Base-by-base conservation (phyloP, 2,113 vertebrate species). In the Neodon shergylaensis region DNA sequence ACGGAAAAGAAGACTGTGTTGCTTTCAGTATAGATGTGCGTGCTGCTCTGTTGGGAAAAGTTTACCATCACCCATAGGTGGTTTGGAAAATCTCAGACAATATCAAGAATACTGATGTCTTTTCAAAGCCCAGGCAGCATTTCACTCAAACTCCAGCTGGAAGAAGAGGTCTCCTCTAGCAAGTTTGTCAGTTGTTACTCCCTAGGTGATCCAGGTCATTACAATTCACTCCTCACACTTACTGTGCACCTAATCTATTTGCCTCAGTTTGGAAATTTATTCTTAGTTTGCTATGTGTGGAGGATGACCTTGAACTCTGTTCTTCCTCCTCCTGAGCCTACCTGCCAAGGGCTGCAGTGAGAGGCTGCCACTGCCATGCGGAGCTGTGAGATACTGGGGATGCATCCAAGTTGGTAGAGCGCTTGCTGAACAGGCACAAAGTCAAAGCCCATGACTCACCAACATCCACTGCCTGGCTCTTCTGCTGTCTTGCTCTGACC, bases 261-360 rank as follows among this genome's bases (percentile, higher is more conserved):
- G 68, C 22, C 52, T 93, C 88, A 73, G 36, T 70, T 94, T 92
- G 24, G 26, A 26, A 91, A 86, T 26, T 94, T 88, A 85, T 49
- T 88, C 42, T 94, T 84, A 44, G 31, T 65, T 66, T 66, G 39
- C n/a, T 66, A 12, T 7, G 28, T 28, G 2, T 66, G 16, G 26
- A 44, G 2, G 26, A 47, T 47, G 16, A 66, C 39, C 28, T 65
- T 11, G 14, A 44, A 31, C 61, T 84, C 42, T 44, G 16, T 65
- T 21, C 82, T 6, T 65, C 28, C 47, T 78, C 76, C 58, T 84
- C 14, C 26, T 44, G 28, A 13, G 31, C 16, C 61, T 33, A 31
- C 82, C 39, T 66, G 61, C 39, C 4, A 47, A 33, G 17, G 6
- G 21, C 61, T 44, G 4, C 26, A 44, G 61, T 21, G 17, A 42